Base-by-base conservation (phyloP, 2,113 vertebrate species). In the Corydoras sp. region DNA sequence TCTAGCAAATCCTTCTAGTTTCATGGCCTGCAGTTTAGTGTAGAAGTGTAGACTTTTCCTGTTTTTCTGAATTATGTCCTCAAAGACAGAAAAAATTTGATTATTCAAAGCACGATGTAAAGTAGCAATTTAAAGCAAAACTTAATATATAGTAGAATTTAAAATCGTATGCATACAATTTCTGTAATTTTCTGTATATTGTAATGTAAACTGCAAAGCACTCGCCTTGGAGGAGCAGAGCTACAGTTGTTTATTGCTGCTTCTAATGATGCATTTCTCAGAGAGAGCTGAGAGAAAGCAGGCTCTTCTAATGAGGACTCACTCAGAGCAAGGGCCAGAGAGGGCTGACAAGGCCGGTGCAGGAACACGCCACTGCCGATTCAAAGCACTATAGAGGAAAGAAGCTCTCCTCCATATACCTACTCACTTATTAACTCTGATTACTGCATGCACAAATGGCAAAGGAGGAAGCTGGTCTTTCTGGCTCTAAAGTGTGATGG, bases 251-350 rank as follows among this genome's bases (percentile, higher is more conserved):
- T 81, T 56, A 66, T 78, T 62, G 59, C 70, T 76, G 71, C 79
- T 77, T 67, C 71, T 87, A 85, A 86, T 86, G 83, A 88, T 83
- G 83, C 65, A 62, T 70, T 56, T 60, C 78, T 79, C 76, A 51
- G 58, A 67, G 81, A 69, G 82, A 82, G 81, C 81, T 65, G 81
- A 83, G 78, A 80, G 81, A 59, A 48, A 76, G 67, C 71, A 66
- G 79, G 72, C 79, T 74, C 75, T 84, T 76, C 76, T 90, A 87
- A 88, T 84, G 68, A 87, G 87, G 83, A 88, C 75, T 53, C 74
- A 74, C 81, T 81, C 83, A 24, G 75, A 74, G 73, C 78, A 84
- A 56, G 75, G 80, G 68, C 8, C 82, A 80, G 66, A 49, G 12
- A 75, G 55, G 61, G 53, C 56, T 69, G 70, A 72, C 69, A 86